A percentile compares a stretch with the other conserved stretches of the same genome.
phyloP scores from a whole-genome alignment of 1,140 invertebrate species.

The Callitettix versicolor region DNA sequence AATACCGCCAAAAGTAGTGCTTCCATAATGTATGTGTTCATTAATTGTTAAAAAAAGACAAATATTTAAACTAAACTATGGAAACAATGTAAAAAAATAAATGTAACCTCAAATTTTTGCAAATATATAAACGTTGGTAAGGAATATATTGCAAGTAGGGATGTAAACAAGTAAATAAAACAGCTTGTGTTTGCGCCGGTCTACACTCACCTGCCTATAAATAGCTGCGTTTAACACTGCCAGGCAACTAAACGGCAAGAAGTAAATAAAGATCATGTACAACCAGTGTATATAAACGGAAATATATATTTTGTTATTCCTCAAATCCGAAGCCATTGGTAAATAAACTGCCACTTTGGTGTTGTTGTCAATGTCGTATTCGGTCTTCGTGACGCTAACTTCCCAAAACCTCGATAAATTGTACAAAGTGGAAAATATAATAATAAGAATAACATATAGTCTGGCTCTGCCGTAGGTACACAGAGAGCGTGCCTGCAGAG shows the following conservation, averaged over 20 bases:
- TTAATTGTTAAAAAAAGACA: too few species aligned
- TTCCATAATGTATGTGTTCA: too few species aligned
- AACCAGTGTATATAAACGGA: constrained; percentile 84
- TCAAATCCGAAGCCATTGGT: constrained; percentile 53
- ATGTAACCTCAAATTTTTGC: too few species aligned
- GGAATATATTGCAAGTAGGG: too few species aligned
- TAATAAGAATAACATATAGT: constrained; percentile 72
- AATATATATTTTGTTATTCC: constrained; percentile 63
- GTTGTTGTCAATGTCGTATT: constrained; percentile 37
- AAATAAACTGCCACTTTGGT: constrained; percentile 66
- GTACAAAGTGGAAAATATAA: constrained; percentile 72
- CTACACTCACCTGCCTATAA: constrained; percentile 56
- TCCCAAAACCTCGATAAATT: constrained; percentile 64
- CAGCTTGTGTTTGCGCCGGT: too few species aligned
- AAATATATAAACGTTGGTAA: too few species aligned
- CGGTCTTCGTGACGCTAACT: constrained; percentile 25
- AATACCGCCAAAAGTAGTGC: too few species aligned
- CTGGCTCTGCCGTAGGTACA: constrained; percentile 85
- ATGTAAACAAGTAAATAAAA: too few species aligned
- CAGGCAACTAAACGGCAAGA: constrained; percentile 74
- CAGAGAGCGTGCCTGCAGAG: constrained; percentile 71
- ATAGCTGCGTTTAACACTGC: constrained; percentile 83
- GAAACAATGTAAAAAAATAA: too few species aligned
- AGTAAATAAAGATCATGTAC: constrained; percentile 85
- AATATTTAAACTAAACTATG: too few species aligned